Base-by-base conservation (phyloP, 2,797 vertebrate genomes). In the Gadopsis bispinosus region DNA sequence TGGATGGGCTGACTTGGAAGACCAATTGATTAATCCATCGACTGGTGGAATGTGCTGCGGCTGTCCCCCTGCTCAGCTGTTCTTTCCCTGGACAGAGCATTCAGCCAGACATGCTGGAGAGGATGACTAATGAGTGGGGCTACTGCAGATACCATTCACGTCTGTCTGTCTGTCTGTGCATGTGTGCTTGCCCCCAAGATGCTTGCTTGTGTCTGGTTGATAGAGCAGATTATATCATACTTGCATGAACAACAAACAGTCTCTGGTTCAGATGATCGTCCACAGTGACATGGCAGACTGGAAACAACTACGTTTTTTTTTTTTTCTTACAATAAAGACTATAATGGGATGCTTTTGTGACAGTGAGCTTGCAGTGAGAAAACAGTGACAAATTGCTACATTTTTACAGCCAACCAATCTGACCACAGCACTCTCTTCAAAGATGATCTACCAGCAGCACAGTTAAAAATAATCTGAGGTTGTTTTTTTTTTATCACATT, bases 21-120 rank as follows among this genome's bases (percentile, higher is more conserved):
- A 67, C 87, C 92, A 62, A 95, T 94, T 95, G 95, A 95, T 95
- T 94, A 93, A 92, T 89, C 90, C 88, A 94, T 94, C 66, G 91
- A 93, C 90, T 94, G 78, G 82, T 70, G 81, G 89, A 94, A 95
- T 93, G 92, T 90, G 87, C 89, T 84, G 78, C 43, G 55, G 89
- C 86, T 69, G 78, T 92, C 87, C 79, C 79, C 84, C 80, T 73
- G 69, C 91, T 92, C 90, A 92, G 84, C 93, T 94, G 91, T 91
- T 90, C 89, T 88, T 90, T 89, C 87, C 82, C 86, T n/a, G 80
- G 78, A 88, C 86, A 72, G 81, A 84, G 83, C 80, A 90, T 89
- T 87, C 82, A 89, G 80, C 87, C 85, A 87, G 88, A 93, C 92
- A 79, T 37, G 65, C 76, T 77, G 83, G 82, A 89, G 87, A 89